A percentile compares a stretch with the other conserved stretches of the same genome.
These are phyloP conservation scores for Halcyon leucocephala DNA, from an alignment of 2,797 vertebrate genomes.

Conservation along the genomic window DNA sequence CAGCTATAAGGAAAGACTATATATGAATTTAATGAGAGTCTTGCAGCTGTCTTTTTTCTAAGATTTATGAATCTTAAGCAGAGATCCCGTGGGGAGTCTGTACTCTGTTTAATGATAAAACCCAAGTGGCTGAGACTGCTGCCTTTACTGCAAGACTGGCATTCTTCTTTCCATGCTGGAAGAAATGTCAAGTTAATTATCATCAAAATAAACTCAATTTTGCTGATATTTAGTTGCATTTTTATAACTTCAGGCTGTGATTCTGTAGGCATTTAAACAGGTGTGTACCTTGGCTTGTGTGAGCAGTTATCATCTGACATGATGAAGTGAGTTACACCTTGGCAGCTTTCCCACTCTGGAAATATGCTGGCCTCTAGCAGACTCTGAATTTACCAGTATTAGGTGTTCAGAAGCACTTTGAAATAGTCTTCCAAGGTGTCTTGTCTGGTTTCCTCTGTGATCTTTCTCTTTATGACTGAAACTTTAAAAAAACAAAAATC, in stretches of 20 bases:
- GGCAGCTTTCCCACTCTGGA: not conserved
- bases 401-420: not conserved
- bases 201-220: not conserved
- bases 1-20: not conserved
- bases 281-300: not conserved
- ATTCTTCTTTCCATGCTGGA: not conserved
- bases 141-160: not conserved
- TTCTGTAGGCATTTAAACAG: not conserved
- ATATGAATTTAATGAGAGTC: not conserved
- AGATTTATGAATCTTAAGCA: not conserved
- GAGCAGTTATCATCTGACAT: not conserved
- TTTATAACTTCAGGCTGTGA: not conserved
- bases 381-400: not conserved
- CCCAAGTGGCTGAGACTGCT: not conserved
- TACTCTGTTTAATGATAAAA: not conserved
- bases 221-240: not conserved
- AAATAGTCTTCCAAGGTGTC: not conserved
- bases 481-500: not conserved
- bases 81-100: not conserved
- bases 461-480: not conserved
- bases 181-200: slow-evolving; percentile 25
- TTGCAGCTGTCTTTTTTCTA: not conserved
- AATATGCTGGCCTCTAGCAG: not conserved
- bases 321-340: not conserved
- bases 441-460: not conserved